Base-by-base conservation (phyloP, 2,888 invertebrate species). In the Lycocerus yunnanus region DNA sequence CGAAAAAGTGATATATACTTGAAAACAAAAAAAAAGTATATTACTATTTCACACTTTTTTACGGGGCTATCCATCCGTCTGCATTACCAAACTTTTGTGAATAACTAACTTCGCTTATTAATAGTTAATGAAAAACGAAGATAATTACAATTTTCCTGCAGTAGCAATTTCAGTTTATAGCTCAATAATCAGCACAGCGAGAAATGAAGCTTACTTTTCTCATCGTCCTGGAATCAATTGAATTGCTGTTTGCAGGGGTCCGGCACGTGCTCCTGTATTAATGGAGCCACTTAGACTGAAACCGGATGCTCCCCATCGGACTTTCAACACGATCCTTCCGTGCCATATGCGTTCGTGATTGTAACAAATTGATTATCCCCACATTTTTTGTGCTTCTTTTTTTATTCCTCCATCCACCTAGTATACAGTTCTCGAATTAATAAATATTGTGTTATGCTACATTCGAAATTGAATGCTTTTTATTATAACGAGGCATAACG, bases 141-240 rank as follows among this genome's bases (percentile, higher is more conserved):
- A 10, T 43, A 63, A 69, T 43, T 27, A 27, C 43, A 20, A 24
- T 20, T 20, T 63, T 63, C 43, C 10, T 14, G 20, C 68, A 59
- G 58, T 58, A 59, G 15, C 63, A 72, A 72, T 72, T 72, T 43
- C 14, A 27, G 21, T n/a, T 15, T 63, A 27, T 24, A 72, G 43
- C 63, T 68, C 67, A 63, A 60, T 68, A 63, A 63, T 61, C 68
- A 68, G 68, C n/a, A 24, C 27, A 58, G 60, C 58, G 27, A 67
- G 66, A 69, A 70, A 63, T 18, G 63, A 61, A 67, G 65, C 58
- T 15, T 20, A 66, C 24, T 65, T 59, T 74, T 58, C 66, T 63
- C 18, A 59, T 73, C 69, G 59, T 68, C 94, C 89, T 97, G 60
- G 59, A 76, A 76, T 73, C 76, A 76, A 73, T 76, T 72, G 73